Evolutionary conservation across 2,113 vertebrate genomes (phyloP).

Genomic region (Copsychus sechellarum): DNA sequence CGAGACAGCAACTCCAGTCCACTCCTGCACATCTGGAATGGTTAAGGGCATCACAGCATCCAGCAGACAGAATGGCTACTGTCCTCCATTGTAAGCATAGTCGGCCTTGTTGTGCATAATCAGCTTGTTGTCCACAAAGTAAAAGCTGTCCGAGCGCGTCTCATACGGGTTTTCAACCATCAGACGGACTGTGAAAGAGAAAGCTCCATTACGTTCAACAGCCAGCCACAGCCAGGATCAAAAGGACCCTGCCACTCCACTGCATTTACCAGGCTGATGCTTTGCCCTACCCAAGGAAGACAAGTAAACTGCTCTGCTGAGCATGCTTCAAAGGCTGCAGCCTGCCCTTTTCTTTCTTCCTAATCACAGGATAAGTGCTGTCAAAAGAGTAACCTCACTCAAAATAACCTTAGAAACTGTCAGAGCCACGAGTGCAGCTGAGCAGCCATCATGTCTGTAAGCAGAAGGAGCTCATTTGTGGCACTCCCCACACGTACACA

Average conservation of each 20-base stretch:
- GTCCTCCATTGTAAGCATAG: slow-evolving; percentile 96
- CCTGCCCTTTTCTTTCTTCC: not conserved
- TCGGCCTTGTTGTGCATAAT: slow-evolving; percentile 99
- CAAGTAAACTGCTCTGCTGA: not conserved
- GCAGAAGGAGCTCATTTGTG: not conserved
- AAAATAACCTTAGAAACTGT: not conserved
- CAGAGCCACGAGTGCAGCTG: not conserved
- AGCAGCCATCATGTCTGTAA: not conserved
- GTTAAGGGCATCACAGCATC: not conserved
- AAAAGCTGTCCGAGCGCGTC: slow-evolving; percentile 98
- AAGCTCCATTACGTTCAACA: not conserved
- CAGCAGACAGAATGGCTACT: slow-evolving; percentile 67
- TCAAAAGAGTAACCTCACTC: not conserved
- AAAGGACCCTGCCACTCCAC: not conserved
- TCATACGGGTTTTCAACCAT: slow-evolving; percentile 97
- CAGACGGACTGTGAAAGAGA: slow-evolving; percentile 84
- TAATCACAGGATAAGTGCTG: not conserved
- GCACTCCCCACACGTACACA: not conserved
- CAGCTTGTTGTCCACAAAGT: slow-evolving; percentile 99
- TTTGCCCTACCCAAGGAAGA: not conserved
- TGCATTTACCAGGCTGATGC: not conserved
- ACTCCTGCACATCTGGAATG: not conserved
- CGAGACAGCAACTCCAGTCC: not conserved
- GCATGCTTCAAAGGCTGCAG: not conserved
- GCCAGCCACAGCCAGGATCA: not conserved